Percentiles rank a stretch among this genome's conserved stretches.
These are phyloP conservation scores for Sinosuthora webbiana DNA, from an alignment of 2,113 vertebrate genomes.

Conservation along the genomic window DNA sequence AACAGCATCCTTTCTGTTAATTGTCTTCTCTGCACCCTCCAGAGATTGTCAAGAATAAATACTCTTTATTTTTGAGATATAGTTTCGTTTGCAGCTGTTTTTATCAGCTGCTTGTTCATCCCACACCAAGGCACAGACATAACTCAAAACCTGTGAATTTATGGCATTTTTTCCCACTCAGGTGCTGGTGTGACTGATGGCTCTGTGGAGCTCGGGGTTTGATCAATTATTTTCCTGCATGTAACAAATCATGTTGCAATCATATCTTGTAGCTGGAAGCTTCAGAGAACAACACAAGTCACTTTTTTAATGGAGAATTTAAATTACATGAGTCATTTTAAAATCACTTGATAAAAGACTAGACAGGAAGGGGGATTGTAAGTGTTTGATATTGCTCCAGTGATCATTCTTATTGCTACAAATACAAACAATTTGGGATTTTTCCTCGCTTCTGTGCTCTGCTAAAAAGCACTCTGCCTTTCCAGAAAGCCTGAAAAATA, in stretches of 20 bases:
- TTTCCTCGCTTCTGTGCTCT: not conserved
- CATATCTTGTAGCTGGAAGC: not conserved
- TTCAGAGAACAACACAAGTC: not conserved
- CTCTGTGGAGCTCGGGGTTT: not conserved
- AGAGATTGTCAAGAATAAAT: not conserved
- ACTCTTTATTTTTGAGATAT: not conserved
- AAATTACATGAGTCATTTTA: conserved; percentile 25
- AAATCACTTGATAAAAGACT: conserved; percentile 18
- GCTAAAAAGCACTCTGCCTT: not conserved
- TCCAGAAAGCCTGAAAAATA: not conserved
- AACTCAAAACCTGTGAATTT: not conserved
- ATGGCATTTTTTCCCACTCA: not conserved
- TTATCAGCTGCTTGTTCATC: not conserved
- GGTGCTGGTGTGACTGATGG: not conserved
- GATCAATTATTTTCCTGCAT: conserved; percentile 10
- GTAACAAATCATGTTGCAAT: conserved; percentile 1
- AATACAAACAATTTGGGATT: not conserved
- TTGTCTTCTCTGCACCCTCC: not conserved
- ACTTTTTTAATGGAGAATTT: conserved; percentile 2
- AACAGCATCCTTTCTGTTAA: not conserved
- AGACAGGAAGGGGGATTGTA: not conserved
- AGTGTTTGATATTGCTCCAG: not conserved
- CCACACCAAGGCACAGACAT: not conserved
- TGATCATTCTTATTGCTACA: not conserved
- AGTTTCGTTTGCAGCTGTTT: not conserved